Base-by-base conservation (phyloP, 2,888 invertebrate species). In the Oscheius onirici region DNA sequence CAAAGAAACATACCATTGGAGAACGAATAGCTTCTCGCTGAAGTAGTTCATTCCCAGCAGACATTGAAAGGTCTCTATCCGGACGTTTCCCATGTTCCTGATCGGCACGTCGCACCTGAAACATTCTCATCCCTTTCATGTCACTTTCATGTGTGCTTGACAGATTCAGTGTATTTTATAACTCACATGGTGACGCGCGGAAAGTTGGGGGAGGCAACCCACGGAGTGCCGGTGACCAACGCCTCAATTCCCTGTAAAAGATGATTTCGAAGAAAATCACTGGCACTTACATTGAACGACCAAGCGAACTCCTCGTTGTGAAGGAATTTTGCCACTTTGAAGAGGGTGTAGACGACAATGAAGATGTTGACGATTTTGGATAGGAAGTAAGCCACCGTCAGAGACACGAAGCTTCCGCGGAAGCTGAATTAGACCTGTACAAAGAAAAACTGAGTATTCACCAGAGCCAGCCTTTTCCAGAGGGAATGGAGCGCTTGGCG, bases 11-110 rank as follows among this genome's bases (percentile, higher is more conserved):
- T n/a, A 69, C 69, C 69, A 69, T 49, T 69, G 58, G 15, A 69
- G n/a, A 40, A 69, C 26, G 49, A 69, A 69, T 15, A 69, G 24
- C 60, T 69, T 69, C 51, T 69, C 69, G 13, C 43, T 58, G 49
- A 69, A 24, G 49, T 26, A 43, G 20, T 69, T 69, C 41, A 69
- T 57, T 26, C 41, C 57, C 10, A 69, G 51, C 1, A 60, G 49
- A 20, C 69, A 69, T 20, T 69, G 69, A n/a, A 60, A 22, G n/a
- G 69, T 58, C 3, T n/a, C 43, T 10, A 34, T 34, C 8, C 51
- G 15, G 11, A 46, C 22, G 17, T 69, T 60, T 24, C 34, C 69
- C 28, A 58, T 15, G 22, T 69, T 46, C 6, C 44, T n/a, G 51
- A 69, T 40, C 13, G 24, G 17, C 46, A 69, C 44, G 34, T 69